Evolutionary conservation across 2,888 invertebrate species (phyloP).

Genomic region (Pachliopta kotzebuea): DNA sequence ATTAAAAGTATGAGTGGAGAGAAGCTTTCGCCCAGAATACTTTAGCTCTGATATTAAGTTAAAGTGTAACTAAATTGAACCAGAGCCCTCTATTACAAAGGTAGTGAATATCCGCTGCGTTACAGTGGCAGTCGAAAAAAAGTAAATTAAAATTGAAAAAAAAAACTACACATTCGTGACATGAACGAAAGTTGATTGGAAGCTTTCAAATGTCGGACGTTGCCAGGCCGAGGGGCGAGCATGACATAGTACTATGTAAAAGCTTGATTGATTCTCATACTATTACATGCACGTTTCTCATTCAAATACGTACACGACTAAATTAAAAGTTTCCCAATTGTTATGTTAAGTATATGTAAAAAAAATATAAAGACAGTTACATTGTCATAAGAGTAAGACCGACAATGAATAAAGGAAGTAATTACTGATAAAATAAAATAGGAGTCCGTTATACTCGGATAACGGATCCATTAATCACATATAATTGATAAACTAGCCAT

Average conservation of each 20-base stretch:
- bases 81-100: neutral
- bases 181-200: neutral
- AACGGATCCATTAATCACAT: no score
- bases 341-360: no score
- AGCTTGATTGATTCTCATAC: neutral
- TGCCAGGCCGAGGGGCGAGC: neutral
- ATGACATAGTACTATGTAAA: neutral
- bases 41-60: no score
- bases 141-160: neutral
- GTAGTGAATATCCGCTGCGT: neutral
- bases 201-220: slow-evolving; percentile 1
- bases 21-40: no score
- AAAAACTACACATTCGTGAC: neutral
- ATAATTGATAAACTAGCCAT: no score
- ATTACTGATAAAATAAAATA: no score
- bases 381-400: no score
- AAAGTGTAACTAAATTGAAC: no score
- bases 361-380: no score
- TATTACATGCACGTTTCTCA: neutral
- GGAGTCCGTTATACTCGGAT: no score
- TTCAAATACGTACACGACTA: neutral
- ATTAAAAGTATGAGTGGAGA: no score
- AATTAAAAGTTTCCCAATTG: neutral
- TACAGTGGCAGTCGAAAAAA: neutral
- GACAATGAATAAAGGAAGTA: no score